phyloP scores from a whole-genome alignment of 2,888 invertebrate genomes.

The Drosophila nr. medialis region DNA sequence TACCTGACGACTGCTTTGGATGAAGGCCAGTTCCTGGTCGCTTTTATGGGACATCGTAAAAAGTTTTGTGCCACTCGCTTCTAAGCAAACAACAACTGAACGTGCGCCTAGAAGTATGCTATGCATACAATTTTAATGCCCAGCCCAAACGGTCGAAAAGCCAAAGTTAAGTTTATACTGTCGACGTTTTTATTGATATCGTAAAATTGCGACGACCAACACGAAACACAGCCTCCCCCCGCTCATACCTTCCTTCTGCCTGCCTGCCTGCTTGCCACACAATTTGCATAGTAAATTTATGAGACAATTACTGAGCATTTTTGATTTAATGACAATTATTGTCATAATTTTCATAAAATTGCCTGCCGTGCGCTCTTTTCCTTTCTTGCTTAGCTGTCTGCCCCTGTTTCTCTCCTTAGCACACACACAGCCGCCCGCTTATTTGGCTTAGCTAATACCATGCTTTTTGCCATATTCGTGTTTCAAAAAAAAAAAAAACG shows the following conservation, averaged over 20 bases:
- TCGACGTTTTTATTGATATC: conserved; percentile 80
- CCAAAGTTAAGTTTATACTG: conserved; percentile 79
- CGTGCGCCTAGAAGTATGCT: conserved; percentile 78
- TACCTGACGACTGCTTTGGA: conserved; percentile 14
- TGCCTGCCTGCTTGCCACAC: conserved; percentile 52
- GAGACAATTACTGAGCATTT: conserved; percentile 81
- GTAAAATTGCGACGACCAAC: conserved; percentile 74
- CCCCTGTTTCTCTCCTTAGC: background rate
- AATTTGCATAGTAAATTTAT: conserved; percentile 81
- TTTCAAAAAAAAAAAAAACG: conserved; percentile 22
- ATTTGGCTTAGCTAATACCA: conserved; percentile 60
- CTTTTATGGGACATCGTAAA: conserved; percentile 74
- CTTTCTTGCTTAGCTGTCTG: conserved; percentile 8
- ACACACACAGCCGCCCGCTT: conserved; percentile 2
- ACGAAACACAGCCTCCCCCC: conserved; percentile 42
- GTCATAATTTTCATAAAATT: conserved; percentile 81
- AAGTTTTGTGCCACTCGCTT: conserved; percentile 66
- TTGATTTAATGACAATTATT: conserved; percentile 82
- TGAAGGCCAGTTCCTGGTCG: conserved; percentile 54
- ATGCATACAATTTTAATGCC: conserved; percentile 73
- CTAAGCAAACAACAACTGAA: conserved; percentile 44
- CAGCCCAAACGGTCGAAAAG: conserved; percentile 43
- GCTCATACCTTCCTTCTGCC: background rate
- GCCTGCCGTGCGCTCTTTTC: conserved; percentile 61
- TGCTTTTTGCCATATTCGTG: conserved; percentile 69